Evolutionary conservation across 2,113 vertebrate genomes (phyloP).

Genomic region (Felis catus): F.catus_Fca126_mat1.0 CM031414.1:19035501-19036000

Average conservation of each 20-base stretch:
- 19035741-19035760: slow-evolving; percentile 58
- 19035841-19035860: neutral
- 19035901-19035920: neutral
- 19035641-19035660: neutral
- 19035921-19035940: neutral
- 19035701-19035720: neutral
- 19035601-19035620: neutral
- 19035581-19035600: neutral
- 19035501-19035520: neutral
- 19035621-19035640: neutral
- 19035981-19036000: neutral
- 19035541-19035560: neutral
- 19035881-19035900: neutral
- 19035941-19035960: neutral
- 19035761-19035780: slow-evolving; percentile 65
- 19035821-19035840: slow-evolving; percentile 23
- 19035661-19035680: neutral
- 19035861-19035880: neutral
- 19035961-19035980: neutral
- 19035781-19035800: slow-evolving; percentile 82
- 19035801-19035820: slow-evolving; percentile 73
- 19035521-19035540: neutral
- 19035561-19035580: neutral
- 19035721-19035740: neutral
- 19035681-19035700: neutral